These are phyloP conservation scores for Microctonus brassicae DNA, from an alignment of 2,888 invertebrate species.

Conservation along the genomic window DNA sequence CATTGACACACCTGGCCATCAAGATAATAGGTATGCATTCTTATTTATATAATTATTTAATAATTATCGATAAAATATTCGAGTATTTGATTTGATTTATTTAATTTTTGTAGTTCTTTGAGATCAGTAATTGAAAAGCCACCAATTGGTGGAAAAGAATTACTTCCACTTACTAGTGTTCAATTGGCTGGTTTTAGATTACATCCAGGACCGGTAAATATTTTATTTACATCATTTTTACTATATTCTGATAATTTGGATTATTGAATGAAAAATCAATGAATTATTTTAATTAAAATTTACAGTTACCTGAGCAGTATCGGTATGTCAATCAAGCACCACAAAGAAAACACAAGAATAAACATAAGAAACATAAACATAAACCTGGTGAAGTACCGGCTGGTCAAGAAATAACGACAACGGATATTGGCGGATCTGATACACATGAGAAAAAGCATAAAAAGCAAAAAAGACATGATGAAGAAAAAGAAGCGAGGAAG, in stretches of 20 bases:
- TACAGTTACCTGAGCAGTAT: conserved; percentile 92
- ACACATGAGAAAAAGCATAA: conserved; percentile 96
- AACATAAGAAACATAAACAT: conserved; percentile 95
- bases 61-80: neutral
- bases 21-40: conserved; percentile 75
- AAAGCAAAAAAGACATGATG: conserved; percentile 93
- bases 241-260: neutral
- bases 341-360: conserved; percentile 93
- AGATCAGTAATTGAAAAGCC: conserved; percentile 96
- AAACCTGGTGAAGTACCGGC: conserved; percentile 86
- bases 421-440: conserved; percentile 78
- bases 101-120: conserved; percentile 78
- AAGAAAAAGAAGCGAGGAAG: conserved; percentile 89
- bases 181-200: conserved; percentile 94
- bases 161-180: conserved; percentile 86
- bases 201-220: conserved; percentile 89
- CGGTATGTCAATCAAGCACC: conserved; percentile 92
- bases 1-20: conserved; percentile 89
- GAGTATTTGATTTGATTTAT: conserved; percentile 17
- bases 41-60: neutral
- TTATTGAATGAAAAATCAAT: neutral
- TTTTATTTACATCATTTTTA: too few relatives aligned
- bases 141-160: conserved; percentile 91
- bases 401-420: conserved; percentile 80
- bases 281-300: too few relatives aligned